These are phyloP conservation scores for Telenomus remus DNA, from an alignment of 1,140 invertebrate genomes.

Conservation along the genomic window DNA sequence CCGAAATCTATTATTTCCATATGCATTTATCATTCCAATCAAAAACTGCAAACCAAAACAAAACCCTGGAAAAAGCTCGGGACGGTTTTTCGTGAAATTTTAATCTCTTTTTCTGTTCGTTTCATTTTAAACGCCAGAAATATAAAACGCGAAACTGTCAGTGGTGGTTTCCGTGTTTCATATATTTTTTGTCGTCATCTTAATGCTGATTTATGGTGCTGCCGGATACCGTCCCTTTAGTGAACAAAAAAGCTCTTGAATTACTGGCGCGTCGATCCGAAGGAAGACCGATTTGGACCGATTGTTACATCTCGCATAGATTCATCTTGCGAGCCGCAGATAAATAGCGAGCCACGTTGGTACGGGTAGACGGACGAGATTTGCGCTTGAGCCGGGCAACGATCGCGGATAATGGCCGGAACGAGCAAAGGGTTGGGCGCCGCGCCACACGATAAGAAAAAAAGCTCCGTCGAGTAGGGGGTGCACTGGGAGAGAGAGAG, in stretches of 20 bases:
- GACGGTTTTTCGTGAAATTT: too few relatives aligned
- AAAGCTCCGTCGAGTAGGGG: slow-evolving; percentile 27
- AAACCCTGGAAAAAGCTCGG: too few relatives aligned
- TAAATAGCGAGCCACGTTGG: slow-evolving; percentile 61
- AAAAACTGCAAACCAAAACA: too few relatives aligned
- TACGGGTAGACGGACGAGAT: slow-evolving; percentile 63
- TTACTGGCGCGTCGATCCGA: slow-evolving; percentile 53
- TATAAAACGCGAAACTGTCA: slow-evolving; percentile 2
- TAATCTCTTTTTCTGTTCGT: too few relatives aligned
- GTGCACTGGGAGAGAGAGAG: slow-evolving; percentile 39
- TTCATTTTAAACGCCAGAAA: too few relatives aligned
- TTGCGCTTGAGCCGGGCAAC: slow-evolving; percentile 61
- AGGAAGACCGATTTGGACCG: slow-evolving; percentile 61
- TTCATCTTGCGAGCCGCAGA: slow-evolving; percentile 63
- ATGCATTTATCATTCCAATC: too few relatives aligned
- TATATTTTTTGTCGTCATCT: slow-evolving; percentile 50
- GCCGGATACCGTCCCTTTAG: slow-evolving; percentile 28
- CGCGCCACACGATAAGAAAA: slow-evolving; percentile 48
- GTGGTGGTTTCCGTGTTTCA: slow-evolving; percentile 23
- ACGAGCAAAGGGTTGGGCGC: slow-evolving; percentile 51
- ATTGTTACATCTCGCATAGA: slow-evolving; percentile 64
- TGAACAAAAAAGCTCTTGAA: slow-evolving; percentile 53
- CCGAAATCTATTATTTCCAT: too few relatives aligned
- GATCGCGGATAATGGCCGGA: slow-evolving; percentile 60
- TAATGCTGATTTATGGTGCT: slow-evolving; percentile 50